These are phyloP conservation scores for Torymus tubicola DNA, from an alignment of 2,888 invertebrate genomes.

Conservation along the genomic window DNA sequence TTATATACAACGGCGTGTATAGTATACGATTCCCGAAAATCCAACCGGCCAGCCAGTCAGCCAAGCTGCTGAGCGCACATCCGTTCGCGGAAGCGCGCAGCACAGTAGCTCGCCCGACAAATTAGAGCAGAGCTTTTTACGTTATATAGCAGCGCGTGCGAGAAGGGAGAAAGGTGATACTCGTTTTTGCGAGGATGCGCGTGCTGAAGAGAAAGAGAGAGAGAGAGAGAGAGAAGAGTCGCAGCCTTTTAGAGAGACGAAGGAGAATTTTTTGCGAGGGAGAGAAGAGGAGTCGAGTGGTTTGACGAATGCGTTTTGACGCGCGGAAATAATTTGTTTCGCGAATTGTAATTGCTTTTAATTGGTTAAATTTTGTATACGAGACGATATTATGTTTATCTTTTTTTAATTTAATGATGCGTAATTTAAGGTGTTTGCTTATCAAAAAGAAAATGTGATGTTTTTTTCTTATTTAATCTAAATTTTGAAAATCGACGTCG, in stretches of 20 bases:
- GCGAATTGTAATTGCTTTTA: no score
- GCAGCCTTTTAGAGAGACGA: neutral
- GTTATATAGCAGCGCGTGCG: no score
- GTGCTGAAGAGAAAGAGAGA: neutral
- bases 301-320: conserved; percentile 24
- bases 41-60: conserved; percentile 48
- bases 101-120: conserved; percentile 35
- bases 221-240: neutral
- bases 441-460: no score
- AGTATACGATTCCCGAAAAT: conserved; percentile 67
- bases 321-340: conserved; percentile 15
- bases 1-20: conserved; percentile 57
- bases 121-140: conserved; percentile 46
- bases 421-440: no score
- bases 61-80: conserved; percentile 57
- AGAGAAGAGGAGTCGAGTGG: neutral
- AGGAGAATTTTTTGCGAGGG: no score
- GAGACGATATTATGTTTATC: no score
- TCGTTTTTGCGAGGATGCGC: conserved; percentile 1
- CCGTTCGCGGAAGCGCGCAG: conserved; percentile 48
- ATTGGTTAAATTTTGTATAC: no score
- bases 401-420: no score
- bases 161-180: conserved; percentile 30
- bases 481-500: no score
- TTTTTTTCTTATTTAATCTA: no score